Percentiles rank a stretch among this genome's conserved stretches.
These are phyloP conservation scores for Gobio gobio DNA, from an alignment of 2,113 vertebrate genomes.

Conservation along the genomic window DNA sequence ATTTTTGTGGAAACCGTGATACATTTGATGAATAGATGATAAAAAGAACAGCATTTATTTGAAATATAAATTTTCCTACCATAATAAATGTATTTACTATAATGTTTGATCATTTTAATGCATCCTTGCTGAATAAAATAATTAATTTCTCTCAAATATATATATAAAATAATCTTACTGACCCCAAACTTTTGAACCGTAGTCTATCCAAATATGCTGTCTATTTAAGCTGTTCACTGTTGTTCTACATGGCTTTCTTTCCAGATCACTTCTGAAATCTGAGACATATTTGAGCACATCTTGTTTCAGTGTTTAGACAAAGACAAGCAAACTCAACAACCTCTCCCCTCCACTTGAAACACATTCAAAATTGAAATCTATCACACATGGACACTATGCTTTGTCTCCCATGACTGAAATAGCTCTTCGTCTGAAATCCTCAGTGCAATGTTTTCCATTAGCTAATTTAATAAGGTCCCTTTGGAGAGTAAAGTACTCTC, in stretches of 20 bases:
- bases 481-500: conserved; percentile 7
- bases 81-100: background rate
- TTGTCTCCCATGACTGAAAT: background rate
- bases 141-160: background rate
- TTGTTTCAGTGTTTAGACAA: conserved; percentile 23
- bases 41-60: background rate
- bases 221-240: conserved; percentile 1
- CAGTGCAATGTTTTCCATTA: conserved; percentile 28
- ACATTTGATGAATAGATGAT: background rate
- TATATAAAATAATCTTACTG: background rate
- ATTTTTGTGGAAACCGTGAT: background rate
- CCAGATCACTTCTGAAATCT: conserved; percentile 24
- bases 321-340: conserved; percentile 6
- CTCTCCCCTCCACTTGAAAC: conserved; percentile 11
- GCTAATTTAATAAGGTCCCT: conserved; percentile 39
- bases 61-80: background rate
- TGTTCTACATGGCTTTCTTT: background rate
- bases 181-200: background rate
- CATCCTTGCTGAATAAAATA: background rate
- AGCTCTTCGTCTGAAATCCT: conserved; percentile 18
- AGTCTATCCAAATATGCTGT: background rate
- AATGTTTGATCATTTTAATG: background rate
- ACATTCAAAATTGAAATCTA: conserved; percentile 10
- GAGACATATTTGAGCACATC: conserved; percentile 11
- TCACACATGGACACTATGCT: conserved; percentile 21